Base-by-base conservation (phyloP, 37 sponge, comb jelly and placozoan species). In the Geodia barretti region DNA sequence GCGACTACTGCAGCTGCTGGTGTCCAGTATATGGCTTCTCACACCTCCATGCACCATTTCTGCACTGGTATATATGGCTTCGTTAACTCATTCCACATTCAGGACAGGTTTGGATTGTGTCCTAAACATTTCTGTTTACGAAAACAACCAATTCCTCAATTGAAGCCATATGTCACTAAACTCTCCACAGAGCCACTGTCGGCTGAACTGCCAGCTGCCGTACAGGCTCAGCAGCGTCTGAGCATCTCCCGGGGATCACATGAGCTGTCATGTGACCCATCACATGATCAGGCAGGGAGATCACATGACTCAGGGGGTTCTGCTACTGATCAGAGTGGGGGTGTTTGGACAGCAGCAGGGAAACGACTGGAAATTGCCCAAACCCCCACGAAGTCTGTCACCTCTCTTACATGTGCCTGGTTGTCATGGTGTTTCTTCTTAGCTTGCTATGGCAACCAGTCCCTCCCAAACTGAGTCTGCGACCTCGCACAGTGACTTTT, bases 401-500 rank as follows among this genome's bases (percentile, higher is more conserved):
- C 37, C 34, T 11, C 40, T 37, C 7, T 4, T 33, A 39, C 21
- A 39, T 70, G 72, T 70, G 72, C 32, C 38, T 70, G 72, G 17
- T 35, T 70, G 72, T 70, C 38, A 33, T 35, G 17, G 72, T 70
- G 72, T 70, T 14, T 47, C 4, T 74, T 29, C 39, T 3, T 62
- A 91, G 95, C 32, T 74, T 95, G 41, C 68, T 87, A 41, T 95
- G 95, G 95, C 62, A 58, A 1, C 97, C 91, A 39, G 97, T 93
- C 64, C 93, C 97, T 47, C 91, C 97, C 25, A 96, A 96, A 68
- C 90, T 96, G 58, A 81, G 87, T 32, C 86, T 92, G 38, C 87
- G 85, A 11, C 97, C 97, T 2, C 62, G 68, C 32, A 87, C 85
- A 38, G 66, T 96, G 68, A 67, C 78, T 62, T 36, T 74, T 0